Conservation (phyloP, 2,113 vertebrate species). For the Bothrops jararaca region DNA sequence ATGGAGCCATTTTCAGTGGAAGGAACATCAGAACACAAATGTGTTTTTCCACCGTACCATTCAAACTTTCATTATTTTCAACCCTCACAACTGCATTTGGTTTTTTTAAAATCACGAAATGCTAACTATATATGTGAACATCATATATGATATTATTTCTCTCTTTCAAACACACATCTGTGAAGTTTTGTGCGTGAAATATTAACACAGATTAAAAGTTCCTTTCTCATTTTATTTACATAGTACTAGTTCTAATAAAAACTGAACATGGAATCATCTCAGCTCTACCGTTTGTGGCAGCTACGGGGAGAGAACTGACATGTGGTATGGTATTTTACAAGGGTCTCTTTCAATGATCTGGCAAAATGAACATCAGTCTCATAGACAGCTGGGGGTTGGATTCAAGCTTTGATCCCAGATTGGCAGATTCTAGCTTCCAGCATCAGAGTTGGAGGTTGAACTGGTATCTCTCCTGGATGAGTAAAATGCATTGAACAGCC, state of each 20-base stretch:
- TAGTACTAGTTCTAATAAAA: not conserved
- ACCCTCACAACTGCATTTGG: not conserved
- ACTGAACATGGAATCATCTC: not conserved
- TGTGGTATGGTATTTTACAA: not conserved
- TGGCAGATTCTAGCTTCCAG: not conserved
- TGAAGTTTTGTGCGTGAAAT: not conserved
- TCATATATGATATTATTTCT: not conserved
- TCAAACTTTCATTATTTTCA: not conserved
- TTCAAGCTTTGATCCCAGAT: not conserved
- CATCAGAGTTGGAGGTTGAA: not conserved
- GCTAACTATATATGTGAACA: not conserved
- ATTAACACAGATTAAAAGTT: not conserved
- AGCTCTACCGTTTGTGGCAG: not conserved
- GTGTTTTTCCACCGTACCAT: not conserved
- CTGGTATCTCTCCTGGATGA: not conserved
- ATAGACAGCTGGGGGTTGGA: not conserved
- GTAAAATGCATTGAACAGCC: rapidly evolving
- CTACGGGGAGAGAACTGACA: not conserved
- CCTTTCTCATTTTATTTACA: not conserved
- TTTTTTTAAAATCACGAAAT: not conserved
- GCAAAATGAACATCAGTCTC: not conserved
- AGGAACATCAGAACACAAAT: not conserved
- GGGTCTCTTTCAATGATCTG: not conserved
- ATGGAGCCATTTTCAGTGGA: not conserved
- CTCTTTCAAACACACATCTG: not conserved